Conservation (phyloP, 1,140 invertebrate species). For the Plodia interpunctella region DNA sequence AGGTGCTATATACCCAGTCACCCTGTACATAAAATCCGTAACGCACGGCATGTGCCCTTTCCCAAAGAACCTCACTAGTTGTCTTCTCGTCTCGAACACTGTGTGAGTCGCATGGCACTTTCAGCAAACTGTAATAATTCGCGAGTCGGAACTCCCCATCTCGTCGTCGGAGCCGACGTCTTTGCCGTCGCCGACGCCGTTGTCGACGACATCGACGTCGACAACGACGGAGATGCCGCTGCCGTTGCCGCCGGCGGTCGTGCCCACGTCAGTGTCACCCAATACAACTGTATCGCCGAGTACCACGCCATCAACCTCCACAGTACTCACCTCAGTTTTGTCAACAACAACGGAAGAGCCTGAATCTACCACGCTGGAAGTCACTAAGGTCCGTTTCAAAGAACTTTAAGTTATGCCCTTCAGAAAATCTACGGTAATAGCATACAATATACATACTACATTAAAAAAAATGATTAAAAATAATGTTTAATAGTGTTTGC, state of each 20-base stretch:
- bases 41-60: background rate
- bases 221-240: conserved; percentile 36
- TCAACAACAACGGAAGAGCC: conserved; percentile 35
- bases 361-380: conserved; percentile 46
- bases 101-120: conserved; percentile 74
- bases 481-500: too few relatives aligned
- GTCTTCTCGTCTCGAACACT: conserved; percentile 51
- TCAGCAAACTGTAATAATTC: conserved; percentile 71
- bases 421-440: too few relatives aligned
- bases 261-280: conserved; percentile 23
- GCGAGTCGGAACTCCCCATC: conserved; percentile 50
- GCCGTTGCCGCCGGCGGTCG: conserved; percentile 22
- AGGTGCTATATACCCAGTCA: background rate
- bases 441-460: too few relatives aligned
- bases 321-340: conserved; percentile 18
- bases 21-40: background rate
- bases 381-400: conserved; percentile 4
- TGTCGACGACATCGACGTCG: conserved; percentile 38
- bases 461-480: too few relatives aligned
- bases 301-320: conserved; percentile 23
- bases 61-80: conserved; percentile 25
- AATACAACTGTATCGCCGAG: conserved; percentile 30
- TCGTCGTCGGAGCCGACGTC: conserved; percentile 41
- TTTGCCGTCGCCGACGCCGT: conserved; percentile 27
- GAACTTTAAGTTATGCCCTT: background rate